phyloP scores from a whole-genome alignment of 2,113 vertebrate species.

The Brachyistius frenatus region DNA sequence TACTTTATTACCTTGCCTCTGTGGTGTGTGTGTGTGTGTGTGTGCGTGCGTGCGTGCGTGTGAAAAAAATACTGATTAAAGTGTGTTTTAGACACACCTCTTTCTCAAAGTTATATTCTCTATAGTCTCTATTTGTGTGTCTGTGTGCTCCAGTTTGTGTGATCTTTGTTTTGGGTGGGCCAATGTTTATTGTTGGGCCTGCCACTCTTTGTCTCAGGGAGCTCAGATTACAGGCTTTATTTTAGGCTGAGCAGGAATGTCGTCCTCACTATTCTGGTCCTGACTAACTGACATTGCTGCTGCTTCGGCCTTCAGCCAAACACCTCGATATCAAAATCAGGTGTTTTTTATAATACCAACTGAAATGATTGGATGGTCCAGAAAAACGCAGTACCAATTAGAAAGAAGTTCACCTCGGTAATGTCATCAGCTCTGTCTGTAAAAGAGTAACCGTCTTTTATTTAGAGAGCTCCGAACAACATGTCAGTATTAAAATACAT shows the following conservation, averaged over 20 bases:
- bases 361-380: background rate
- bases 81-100: background rate
- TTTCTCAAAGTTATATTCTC: constrained; percentile 1
- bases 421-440: background rate
- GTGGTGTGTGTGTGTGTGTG: background rate
- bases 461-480: background rate
- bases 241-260: constrained; percentile 82
- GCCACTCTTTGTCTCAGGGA: constrained; percentile 71
- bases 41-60: background rate
- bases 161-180: constrained; percentile 68
- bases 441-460: background rate
- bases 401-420: background rate
- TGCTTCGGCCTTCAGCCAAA: constrained; percentile 47
- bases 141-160: constrained; percentile 46
- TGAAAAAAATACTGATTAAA: background rate
- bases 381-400: background rate
- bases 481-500: background rate
- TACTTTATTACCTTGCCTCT: constrained; percentile 49
- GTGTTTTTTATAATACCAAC: background rate
- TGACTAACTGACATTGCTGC: constrained; percentile 70
- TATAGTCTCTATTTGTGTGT: background rate
- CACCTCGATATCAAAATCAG: background rate
- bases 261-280: constrained; percentile 79
- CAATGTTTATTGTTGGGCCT: constrained; percentile 78
- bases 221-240: constrained; percentile 85